phyloP scores from a whole-genome alignment of 2,113 vertebrate genomes.

The Coptodon bakossiorum region DNA sequence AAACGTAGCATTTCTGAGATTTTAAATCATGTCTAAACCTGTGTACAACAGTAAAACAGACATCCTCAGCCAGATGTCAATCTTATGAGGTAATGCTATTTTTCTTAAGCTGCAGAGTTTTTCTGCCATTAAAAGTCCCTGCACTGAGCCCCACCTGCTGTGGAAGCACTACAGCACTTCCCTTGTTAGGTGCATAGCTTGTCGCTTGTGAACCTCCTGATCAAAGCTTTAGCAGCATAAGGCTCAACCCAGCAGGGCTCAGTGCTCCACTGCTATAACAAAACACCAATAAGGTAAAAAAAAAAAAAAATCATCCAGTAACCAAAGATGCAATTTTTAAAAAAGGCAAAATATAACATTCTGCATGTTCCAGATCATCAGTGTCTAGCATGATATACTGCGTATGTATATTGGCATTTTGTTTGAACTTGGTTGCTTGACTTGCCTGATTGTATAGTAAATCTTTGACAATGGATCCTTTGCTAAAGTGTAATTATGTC shows the following conservation, averaged over 20 bases:
- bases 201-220: slow-evolving; percentile 44
- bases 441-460: slow-evolving; percentile 2
- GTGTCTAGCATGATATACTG: not conserved
- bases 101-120: not conserved
- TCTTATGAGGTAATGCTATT: not conserved
- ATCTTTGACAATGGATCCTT: slow-evolving; percentile 38
- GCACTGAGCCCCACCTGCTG: slow-evolving; percentile 32
- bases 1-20: not conserved
- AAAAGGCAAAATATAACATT: not conserved
- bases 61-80: not conserved
- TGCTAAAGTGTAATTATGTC: slow-evolving; percentile 41
- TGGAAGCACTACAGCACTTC: slow-evolving; percentile 17
- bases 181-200: slow-evolving; percentile 32
- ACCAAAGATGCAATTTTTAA: not conserved
- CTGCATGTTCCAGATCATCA: not conserved
- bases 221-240: slow-evolving; percentile 60
- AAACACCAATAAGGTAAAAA: not conserved
- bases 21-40: not conserved
- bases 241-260: slow-evolving; percentile 32
- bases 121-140: not conserved
- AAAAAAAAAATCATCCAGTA: not conserved
- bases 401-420: not conserved
- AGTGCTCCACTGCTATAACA: not conserved
- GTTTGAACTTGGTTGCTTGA: not conserved
- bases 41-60: not conserved